Evolutionary conservation across 2,888 invertebrate genomes (phyloP), one percentile per base, ranked within the genome.

Genomic region (Drosophila macrospina): DNA sequence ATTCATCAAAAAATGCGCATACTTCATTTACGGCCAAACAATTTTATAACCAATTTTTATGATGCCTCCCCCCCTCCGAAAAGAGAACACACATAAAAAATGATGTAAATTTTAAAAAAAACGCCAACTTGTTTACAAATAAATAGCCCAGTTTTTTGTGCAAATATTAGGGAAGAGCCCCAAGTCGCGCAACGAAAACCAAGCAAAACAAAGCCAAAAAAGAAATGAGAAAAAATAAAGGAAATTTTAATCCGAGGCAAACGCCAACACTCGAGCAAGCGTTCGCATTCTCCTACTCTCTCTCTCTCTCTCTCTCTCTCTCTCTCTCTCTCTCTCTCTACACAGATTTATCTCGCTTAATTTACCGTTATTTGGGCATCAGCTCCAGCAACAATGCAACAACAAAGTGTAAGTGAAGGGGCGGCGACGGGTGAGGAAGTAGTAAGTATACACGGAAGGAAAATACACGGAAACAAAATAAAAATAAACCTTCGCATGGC

Each of bases 401-500:
- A n/a, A 81, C 78, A 60, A 80, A 67, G 62, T 36, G 44, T n/a
- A 30, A n/a, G n/a, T n/a, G 7, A 20, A 24, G 30, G 16, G 30
- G n/a, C 37, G 10, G 5, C n/a, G 28, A 5, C 5, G 28, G 28
- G 16, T 10, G 55, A n/a, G 24, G 26, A 64, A 45, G 32, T 10
- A 69, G 37, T 42, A 60, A 45, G 42, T 69, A 68, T 63, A 70
- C 56, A 70, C 71, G 76, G 70, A 82, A 68, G 82, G 85, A 87
- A 71, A 82, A 63, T n/a, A n/a, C n/a, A n/a, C n/a, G n/a, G 82
- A 87, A 87, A 74, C 75, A 78, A 77, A 88, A 80, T 83, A 88
- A 85, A 85, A 85, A 86, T 88, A 88, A 88, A 85, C 88, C 86
- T 86, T 88, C 74, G 89, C 86, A 89, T 81, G 89, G 88, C 84